Conservation (phyloP, 2,797 vertebrate genomes). For the Simalia tracyae region DNA sequence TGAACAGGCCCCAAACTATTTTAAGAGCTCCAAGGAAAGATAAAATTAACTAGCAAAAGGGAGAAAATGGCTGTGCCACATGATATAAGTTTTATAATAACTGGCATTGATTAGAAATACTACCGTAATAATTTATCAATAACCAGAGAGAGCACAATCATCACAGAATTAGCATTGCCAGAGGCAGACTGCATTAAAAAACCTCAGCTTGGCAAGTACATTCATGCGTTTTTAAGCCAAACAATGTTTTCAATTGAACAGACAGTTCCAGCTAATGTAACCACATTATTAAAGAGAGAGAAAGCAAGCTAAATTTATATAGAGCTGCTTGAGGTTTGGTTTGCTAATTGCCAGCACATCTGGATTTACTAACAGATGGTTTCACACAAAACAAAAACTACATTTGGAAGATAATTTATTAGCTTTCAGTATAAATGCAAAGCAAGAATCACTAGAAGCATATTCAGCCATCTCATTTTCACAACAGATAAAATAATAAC, state of each 20-base stretch:
- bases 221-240: slow-evolving; percentile 3
- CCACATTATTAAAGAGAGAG: slow-evolving; percentile 41
- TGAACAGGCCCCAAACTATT: neutral
- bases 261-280: slow-evolving; percentile 19
- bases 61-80: neutral
- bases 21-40: neutral
- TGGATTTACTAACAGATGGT: slow-evolving; percentile 45
- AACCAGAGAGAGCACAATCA: neutral
- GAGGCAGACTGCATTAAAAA: slow-evolving; percentile 7
- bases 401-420: slow-evolving; percentile 52
- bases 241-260: slow-evolving; percentile 18
- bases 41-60: neutral
- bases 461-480: neutral
- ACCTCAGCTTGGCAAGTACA: neutral
- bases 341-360: slow-evolving; percentile 39
- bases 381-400: slow-evolving; percentile 21
- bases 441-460: slow-evolving; percentile 21
- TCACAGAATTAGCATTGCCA: slow-evolving; percentile 13
- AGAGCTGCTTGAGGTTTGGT: slow-evolving; percentile 35
- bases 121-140: neutral
- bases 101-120: neutral
- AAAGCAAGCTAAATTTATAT: slow-evolving; percentile 21
- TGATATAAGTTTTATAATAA: neutral
- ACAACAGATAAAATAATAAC: neutral
- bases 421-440: slow-evolving; percentile 29